phyloP scores from a whole-genome alignment of 2,797 vertebrate species.

The Ceryle rudis region DNA sequence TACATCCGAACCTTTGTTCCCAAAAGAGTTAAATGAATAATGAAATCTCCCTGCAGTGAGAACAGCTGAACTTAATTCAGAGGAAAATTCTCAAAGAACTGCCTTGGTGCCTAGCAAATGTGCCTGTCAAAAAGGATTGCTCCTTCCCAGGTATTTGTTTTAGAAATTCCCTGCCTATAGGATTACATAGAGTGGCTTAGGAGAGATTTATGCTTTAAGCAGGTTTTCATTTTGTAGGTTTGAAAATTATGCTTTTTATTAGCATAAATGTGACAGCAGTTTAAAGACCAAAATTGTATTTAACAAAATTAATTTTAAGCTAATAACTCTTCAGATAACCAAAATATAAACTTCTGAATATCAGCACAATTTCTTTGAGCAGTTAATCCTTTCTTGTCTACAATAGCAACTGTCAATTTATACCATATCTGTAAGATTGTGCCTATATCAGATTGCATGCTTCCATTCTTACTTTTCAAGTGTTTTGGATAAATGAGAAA shows the following conservation, averaged over 20 bases:
- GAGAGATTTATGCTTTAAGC: neutral
- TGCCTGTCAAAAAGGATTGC: constrained; percentile 9
- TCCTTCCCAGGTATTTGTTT: constrained; percentile 40
- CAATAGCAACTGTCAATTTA: neutral
- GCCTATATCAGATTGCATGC: neutral
- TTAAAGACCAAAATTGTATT: neutral
- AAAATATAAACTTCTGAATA: constrained; percentile 18
- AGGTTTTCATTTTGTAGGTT: neutral
- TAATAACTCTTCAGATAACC: constrained; percentile 34
- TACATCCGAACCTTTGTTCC: constrained; percentile 49
- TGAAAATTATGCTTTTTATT: constrained; percentile 24
- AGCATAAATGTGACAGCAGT: neutral
- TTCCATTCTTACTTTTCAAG: neutral
- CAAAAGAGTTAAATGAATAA: constrained; percentile 53
- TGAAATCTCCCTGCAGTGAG: constrained; percentile 41
- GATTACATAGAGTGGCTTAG: neutral
- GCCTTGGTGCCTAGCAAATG: neutral
- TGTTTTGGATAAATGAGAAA: constrained; percentile 4
- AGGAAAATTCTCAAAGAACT: constrained; percentile 33
- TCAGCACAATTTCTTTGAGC: neutral
- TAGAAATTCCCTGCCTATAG: constrained; percentile 45
- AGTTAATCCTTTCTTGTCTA: neutral
- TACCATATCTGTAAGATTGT: neutral
- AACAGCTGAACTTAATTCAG: constrained; percentile 59
- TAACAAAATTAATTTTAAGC: neutral